Percentiles rank a stretch among this genome's conserved stretches.
Conservation (phyloP, 1,140 invertebrate genomes). For the Drosophila nikananu region DNA sequence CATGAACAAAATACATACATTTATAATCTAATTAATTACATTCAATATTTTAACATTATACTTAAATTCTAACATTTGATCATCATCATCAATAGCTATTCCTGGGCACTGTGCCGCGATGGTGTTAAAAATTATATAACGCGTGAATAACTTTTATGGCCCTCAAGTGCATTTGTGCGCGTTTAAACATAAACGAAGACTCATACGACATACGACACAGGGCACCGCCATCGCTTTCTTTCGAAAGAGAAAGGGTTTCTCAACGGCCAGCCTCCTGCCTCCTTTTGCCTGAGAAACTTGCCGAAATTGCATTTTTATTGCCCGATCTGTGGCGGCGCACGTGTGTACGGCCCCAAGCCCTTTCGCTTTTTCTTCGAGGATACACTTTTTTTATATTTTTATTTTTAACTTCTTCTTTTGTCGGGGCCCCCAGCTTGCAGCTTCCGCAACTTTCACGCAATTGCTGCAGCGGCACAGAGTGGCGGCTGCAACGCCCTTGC, state of each 20-base stretch:
- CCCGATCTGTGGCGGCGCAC: conserved; percentile 60
- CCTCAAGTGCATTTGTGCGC: conserved; percentile 61
- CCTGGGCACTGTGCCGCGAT: conserved; percentile 4
- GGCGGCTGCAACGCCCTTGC: conserved; percentile 51
- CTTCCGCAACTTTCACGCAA: conserved; percentile 80
- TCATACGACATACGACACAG: conserved; percentile 42
- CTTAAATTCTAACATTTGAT: background rate
- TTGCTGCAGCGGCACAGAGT: conserved; percentile 50
- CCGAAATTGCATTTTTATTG: conserved; percentile 78
- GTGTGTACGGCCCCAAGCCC: conserved; percentile 71
- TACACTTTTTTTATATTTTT: conserved; percentile 32
- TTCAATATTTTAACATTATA: background rate
- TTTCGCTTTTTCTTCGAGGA: conserved; percentile 78
- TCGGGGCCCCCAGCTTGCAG: conserved; percentile 51
- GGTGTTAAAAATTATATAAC: conserved; percentile 61
- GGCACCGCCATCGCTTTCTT: conserved; percentile 65
- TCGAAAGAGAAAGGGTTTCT: conserved; percentile 83
- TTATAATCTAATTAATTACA: background rate
- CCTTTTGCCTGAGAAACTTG: conserved; percentile 64
- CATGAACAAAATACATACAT: background rate
- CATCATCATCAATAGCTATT: too few species aligned
- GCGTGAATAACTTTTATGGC: conserved; percentile 67
- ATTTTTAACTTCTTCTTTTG: conserved; percentile 10
- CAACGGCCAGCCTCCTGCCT: conserved; percentile 11
- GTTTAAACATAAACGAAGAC: conserved; percentile 34